Evolutionary conservation across 2,888 invertebrate genomes (phyloP).

Genomic region (Clivina fossor): DNA sequence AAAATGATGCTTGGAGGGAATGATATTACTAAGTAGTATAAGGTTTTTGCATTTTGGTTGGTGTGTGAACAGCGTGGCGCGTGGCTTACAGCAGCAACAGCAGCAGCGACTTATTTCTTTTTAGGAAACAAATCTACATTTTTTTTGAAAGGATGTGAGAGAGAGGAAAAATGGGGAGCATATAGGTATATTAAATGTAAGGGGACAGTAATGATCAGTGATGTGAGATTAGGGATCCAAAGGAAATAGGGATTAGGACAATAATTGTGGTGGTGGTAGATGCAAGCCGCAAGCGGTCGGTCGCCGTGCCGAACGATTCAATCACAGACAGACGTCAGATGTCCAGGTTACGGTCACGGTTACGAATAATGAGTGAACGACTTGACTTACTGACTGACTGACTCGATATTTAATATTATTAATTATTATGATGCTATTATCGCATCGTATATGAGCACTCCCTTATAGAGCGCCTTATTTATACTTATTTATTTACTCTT

Average conservation of each 20-base stretch:
- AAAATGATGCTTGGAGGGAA: constrained; percentile 36
- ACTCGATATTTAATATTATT: constrained; percentile 1
- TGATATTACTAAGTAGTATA: constrained; percentile 33
- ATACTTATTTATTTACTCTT: neutral
- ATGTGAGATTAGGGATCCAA: too few species aligned
- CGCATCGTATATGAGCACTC: constrained; percentile 23
- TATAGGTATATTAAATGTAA: too few species aligned
- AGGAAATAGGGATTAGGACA: too few species aligned
- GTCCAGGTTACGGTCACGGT: neutral
- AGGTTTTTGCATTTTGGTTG: too few species aligned
- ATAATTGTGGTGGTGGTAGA: too few species aligned
- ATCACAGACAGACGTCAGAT: neutral
- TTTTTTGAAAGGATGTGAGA: too few species aligned
- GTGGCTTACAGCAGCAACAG: constrained; percentile 21
- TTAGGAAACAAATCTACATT: too few species aligned
- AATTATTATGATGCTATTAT: too few species aligned
- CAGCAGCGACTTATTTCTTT: too few species aligned
- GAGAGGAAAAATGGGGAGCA: too few species aligned
- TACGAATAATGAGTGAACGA: constrained; percentile 11
- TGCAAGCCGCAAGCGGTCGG: constrained; percentile 29
- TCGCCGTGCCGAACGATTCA: constrained; percentile 15
- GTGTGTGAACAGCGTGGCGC: constrained; percentile 24
- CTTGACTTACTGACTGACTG: constrained; percentile 6
- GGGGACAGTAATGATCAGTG: too few species aligned
- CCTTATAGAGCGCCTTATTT: constrained; percentile 8